Base-by-base conservation (phyloP, 2,113 vertebrate species). In the Dissostichus mawsoni region DNA sequence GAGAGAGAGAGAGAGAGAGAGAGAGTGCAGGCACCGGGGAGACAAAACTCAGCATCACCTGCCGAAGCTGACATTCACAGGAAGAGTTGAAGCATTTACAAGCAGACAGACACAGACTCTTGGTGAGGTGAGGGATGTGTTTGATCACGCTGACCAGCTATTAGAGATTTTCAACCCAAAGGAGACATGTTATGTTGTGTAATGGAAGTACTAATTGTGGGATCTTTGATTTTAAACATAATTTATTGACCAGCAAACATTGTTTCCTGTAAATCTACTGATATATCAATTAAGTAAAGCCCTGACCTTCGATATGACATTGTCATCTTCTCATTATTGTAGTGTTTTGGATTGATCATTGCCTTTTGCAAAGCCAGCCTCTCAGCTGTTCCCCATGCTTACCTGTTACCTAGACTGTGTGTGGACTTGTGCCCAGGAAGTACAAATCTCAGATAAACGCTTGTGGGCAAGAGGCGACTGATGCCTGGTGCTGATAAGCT, bases 351-450 rank as follows among this genome's bases (percentile, higher is more conserved):
- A 48, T 20, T 51, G 1, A 51, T 23, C 57, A 65, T 62, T 33
- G 10, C 48, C 41, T 25, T 68, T 48, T 52, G 29, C 25, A 67
- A 73, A 81, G 17, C 17, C 52, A 36, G 73, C 25, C 16, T 53
- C 11, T 33, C 69, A 57, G 25, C 18, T 57, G 20, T 53, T 66
- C 33, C 44, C 44, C 56, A 25, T 70, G 66, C 74, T 75, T 64
- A 81, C 67, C 81, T 83, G 69, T 71, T 33, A 81, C 80, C 80
- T 80, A 36, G 71, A 84, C 75, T 62, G 5, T 29, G 23, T 63
- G 67, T 90, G 85, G 82, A 87, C 85, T 76, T 78, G 76, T 73
- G 74, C 83, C 86, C 87, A 90, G 84, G 81, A 93, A 89, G 85
- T 89, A 80, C 56, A 83, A 84, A 84, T 82, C 79, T 78, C 78